Base-by-base conservation (phyloP, 2,113 vertebrate species). In the Procavia capensis region DNA sequence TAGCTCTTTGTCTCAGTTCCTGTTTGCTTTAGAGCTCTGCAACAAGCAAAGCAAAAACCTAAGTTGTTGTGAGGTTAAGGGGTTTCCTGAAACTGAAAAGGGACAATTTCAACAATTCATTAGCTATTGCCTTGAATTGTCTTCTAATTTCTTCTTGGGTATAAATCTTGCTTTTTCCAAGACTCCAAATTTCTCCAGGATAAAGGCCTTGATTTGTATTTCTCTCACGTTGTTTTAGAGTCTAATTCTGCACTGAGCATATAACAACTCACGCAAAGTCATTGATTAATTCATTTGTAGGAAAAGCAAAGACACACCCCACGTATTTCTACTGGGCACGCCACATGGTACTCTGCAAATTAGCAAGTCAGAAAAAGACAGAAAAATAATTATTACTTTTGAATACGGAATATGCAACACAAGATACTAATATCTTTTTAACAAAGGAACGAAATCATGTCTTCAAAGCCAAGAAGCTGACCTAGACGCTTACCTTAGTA, bases 61-160 rank as follows among this genome's bases (percentile, higher is more conserved):
- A 92, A 87, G 45, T 91, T 61, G 59, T 64, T 83, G 75, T 34
- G 50, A 93, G 85, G 68, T 19, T 61, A 93, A 88, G n/a, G 79
- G 31, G 68, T 84, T 97, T 95, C 94, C 95, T 95, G 91, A 83
- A 2, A 36, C 47, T 61, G 47, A 78, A 91, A 74, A 86, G 57
- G 66, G 25, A 59, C 57, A 59, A 54, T 31, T 87, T 76, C 25
- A 41, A 6, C 3, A 31, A 91, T 85, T 94, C 93, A 31, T 87
- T 91, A 74, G 66, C 43, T n/a, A 19, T 76, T n/a, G 43, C 79
- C 34, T 91, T 47, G 57, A 59, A 87, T 96, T 97, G 94, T 97
- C 91, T 95, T 90, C 75, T 96, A 78, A 93, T 93, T 72, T 86
- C 59, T 91, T 95, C 94, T 96, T 94, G 83, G 91, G 43, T 6